These are phyloP conservation scores for Drosophila melanosoma DNA, from an alignment of 2,888 invertebrate genomes.

Conservation along the genomic window DNA sequence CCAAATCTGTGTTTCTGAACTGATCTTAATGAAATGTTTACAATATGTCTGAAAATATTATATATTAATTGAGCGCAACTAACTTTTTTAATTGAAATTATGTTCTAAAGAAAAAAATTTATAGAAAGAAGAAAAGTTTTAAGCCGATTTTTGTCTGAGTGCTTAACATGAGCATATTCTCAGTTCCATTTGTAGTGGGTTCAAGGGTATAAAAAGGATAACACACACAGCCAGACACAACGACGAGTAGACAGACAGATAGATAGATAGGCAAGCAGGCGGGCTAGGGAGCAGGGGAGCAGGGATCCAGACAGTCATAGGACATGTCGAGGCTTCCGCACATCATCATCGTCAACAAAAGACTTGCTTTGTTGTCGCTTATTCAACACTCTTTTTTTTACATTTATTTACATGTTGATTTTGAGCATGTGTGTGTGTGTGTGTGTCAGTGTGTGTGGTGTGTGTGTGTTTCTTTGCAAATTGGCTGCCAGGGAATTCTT, in stretches of 20 bases:
- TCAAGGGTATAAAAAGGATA: slow-evolving; percentile 11
- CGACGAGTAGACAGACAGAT: slow-evolving; percentile 6
- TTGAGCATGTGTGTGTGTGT: slow-evolving; percentile 4
- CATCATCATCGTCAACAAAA: slow-evolving; percentile 59
- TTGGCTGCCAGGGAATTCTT: slow-evolving; percentile 79
- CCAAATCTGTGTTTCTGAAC: background rate
- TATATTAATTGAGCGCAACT: background rate
- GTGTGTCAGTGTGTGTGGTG: background rate
- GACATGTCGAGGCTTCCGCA: slow-evolving; percentile 75
- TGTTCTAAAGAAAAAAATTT: too few species aligned
- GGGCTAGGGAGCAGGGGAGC: background rate
- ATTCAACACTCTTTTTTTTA: slow-evolving; percentile 56
- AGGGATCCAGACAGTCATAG: slow-evolving; percentile 29
- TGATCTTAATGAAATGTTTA: background rate
- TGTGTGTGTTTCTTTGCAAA: slow-evolving; percentile 65
- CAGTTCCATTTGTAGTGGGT: background rate
- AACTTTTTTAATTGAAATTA: too few species aligned
- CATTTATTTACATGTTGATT: slow-evolving; percentile 79
- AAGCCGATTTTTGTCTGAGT: background rate
- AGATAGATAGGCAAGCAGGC: background rate
- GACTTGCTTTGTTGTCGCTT: slow-evolving; percentile 57
- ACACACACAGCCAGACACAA: slow-evolving; percentile 10
- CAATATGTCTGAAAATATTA: slow-evolving; percentile 35
- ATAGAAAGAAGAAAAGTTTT: too few species aligned
- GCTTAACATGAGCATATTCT: background rate